Evolutionary conservation across 2,113 vertebrate species (phyloP).

Genomic region (Alligator mississippiensis): DNA sequence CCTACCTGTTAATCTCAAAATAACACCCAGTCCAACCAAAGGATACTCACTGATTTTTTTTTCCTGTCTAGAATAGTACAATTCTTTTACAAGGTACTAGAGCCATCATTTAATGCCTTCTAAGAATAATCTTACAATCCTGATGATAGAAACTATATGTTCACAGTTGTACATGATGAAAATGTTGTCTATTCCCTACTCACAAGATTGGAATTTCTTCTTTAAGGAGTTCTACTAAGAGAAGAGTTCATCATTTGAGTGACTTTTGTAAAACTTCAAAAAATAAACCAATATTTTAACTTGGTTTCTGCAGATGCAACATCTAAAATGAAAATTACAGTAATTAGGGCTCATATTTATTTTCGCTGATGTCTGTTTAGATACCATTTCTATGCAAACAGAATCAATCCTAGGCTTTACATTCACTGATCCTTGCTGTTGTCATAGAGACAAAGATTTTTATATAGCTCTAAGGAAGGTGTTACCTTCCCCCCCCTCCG

Average conservation of each 20-base stretch:
- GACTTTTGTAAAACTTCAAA: neutral
- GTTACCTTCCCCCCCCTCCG: neutral
- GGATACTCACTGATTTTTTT: too few species aligned
- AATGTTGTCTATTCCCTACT: too few species aligned
- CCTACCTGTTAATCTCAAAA: too few species aligned
- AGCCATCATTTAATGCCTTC: too few species aligned
- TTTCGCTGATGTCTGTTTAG: slow-evolving; percentile 58
- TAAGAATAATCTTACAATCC: too few species aligned
- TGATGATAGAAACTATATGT: too few species aligned
- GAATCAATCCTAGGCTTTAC: slow-evolving; percentile 19
- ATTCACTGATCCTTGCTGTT: slow-evolving; percentile 47
- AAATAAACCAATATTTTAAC: neutral
- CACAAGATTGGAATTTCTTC: too few species aligned
- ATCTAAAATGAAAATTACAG: slow-evolving; percentile 45
- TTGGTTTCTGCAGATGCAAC: slow-evolving; percentile 36
- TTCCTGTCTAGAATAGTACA: too few species aligned
- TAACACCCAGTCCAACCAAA: too few species aligned
- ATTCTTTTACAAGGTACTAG: too few species aligned
- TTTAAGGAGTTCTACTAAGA: neutral
- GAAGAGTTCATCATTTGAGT: neutral
- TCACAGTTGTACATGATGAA: too few species aligned
- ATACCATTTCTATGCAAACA: slow-evolving; percentile 59
- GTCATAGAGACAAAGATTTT: slow-evolving; percentile 74
- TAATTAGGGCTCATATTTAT: slow-evolving; percentile 64
- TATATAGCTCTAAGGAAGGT: slow-evolving; percentile 60